Evolutionary conservation across 64 coral and sea anemone genomes (phyloP), one percentile per base, ranked within the genome.

Genomic region (Orbicella faveolata): DNA sequence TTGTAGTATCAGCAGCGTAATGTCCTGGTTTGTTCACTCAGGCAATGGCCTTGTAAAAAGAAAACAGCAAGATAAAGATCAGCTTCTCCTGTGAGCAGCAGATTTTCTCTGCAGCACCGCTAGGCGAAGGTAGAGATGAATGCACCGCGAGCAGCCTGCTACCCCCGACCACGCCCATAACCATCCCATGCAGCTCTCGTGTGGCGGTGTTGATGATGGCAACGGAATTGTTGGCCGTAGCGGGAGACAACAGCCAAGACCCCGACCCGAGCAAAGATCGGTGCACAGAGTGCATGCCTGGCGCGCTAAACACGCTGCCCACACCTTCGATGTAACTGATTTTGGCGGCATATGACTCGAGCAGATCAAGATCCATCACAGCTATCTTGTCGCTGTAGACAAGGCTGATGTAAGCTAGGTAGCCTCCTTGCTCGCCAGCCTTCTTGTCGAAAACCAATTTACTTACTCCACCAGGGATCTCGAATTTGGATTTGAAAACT

Each of bases 311-410:
- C n/a, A 81, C 61, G 23, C 25, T 63, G 10, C 75, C 88, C 5
- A 81, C 88, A 16, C 55, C 53, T 34, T 81, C 77, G 41, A 90
- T 90, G 68, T 80, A 90, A 15, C 52, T 90, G 23, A 90, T 37
- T 79, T 66, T 15, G 30, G 30, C 30, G 30, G 30, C 30, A 30
- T 30, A 30, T 30, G 30, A 30, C 30, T 30, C 30, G 23, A 80
- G 39, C 3, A 55, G 55, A 21, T 73, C 63, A 0, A 90, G 75
- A 51, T 90, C 88, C 33, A 90, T 52, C 61, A 90, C 77, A 8
- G 88, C 88, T 35, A 90, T 90, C 52, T 90, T 90, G 78, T 90
- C 52, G 16, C 37, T 34, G 76, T 90, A 90, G 41, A 80, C 20
- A 0, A 90, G 76, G 39, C 63, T 90, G 35, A 90, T 66, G 39